A percentile compares a stretch with the other conserved stretches of the same genome.
Conservation (phyloP, 2,888 invertebrate genomes). For the Heliconius hortense region DNA sequence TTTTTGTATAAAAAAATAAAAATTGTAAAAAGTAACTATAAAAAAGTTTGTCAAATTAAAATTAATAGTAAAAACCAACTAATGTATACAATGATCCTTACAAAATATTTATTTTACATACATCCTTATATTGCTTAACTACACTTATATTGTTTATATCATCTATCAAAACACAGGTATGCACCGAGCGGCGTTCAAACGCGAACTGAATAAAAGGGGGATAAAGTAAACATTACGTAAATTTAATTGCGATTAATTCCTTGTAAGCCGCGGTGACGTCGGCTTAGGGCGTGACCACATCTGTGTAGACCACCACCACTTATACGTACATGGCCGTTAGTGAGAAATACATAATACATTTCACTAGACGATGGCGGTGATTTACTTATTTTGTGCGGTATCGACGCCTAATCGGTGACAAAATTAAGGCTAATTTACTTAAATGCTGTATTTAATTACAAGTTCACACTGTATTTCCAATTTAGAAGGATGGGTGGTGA, state of each 20-base stretch:
- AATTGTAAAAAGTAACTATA: not conserved
- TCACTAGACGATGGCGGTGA: not conserved
- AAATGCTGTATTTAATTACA: not conserved
- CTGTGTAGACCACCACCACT: slow-evolving; percentile 18
- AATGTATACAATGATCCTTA: not conserved
- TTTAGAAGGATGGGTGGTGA: too few species aligned
- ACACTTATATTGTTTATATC: not conserved
- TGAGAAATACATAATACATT: not conserved
- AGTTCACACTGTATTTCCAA: too few species aligned
- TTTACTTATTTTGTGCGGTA: not conserved
- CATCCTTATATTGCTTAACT: slow-evolving; percentile 31
- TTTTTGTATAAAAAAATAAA: not conserved
- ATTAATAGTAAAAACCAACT: not conserved
- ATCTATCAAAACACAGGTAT: slow-evolving; percentile 40
- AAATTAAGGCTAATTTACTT: not conserved
- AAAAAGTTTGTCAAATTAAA: not conserved
- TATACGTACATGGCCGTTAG: not conserved
- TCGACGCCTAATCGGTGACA: not conserved
- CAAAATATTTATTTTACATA: slow-evolving; percentile 7
- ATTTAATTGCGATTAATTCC: slow-evolving; percentile 73
- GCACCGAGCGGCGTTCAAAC: slow-evolving; percentile 48
- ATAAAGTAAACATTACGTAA: slow-evolving; percentile 66
- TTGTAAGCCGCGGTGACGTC: slow-evolving; percentile 64
- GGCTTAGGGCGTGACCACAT: slow-evolving; percentile 35
- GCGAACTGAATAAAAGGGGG: slow-evolving; percentile 59